Evolutionary conservation across 2,888 invertebrate genomes (phyloP).

Genomic region (Sacculina carcini): DNA sequence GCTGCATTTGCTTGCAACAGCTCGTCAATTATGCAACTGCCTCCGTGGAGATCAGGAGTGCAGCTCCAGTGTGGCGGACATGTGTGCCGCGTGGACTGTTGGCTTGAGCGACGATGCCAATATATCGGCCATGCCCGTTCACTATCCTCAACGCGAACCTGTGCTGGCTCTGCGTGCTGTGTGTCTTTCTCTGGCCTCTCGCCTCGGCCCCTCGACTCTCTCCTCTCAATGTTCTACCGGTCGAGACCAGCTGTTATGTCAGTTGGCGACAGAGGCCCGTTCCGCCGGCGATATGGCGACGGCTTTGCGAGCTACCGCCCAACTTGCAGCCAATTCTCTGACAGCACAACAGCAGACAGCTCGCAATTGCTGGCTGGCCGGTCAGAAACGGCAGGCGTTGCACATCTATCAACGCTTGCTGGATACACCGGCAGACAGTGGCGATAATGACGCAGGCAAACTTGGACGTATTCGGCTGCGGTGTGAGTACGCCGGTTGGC

Average conservation of each 20-base stretch:
- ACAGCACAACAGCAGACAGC: not conserved
- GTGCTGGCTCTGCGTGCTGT: not conserved
- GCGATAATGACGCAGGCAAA: too few relatives aligned
- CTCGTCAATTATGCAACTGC: not conserved
- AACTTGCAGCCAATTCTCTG: not conserved
- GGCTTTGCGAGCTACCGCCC: not conserved
- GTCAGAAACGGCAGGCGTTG: not conserved
- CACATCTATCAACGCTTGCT: not conserved
- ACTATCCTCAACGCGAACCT: not conserved
- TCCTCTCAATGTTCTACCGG: not conserved
- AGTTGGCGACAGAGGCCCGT: not conserved
- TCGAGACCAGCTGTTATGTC: not conserved
- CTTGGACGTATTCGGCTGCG: too few relatives aligned
- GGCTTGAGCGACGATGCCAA: too few relatives aligned
- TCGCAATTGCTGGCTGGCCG: not conserved
- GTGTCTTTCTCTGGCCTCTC: not conserved
- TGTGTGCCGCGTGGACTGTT: too few relatives aligned
- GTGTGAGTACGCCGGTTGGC: not conserved
- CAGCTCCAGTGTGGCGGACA: too few relatives aligned
- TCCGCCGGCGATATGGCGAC: not conserved
- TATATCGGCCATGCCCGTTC: not conserved
- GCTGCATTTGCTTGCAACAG: not conserved
- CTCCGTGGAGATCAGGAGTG: not conserved
- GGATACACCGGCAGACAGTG: not conserved
- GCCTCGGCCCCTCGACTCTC: too few relatives aligned